phyloP scores from a whole-genome alignment of 23 tunicate species.

The Clavelina lepadiformis region DNA sequence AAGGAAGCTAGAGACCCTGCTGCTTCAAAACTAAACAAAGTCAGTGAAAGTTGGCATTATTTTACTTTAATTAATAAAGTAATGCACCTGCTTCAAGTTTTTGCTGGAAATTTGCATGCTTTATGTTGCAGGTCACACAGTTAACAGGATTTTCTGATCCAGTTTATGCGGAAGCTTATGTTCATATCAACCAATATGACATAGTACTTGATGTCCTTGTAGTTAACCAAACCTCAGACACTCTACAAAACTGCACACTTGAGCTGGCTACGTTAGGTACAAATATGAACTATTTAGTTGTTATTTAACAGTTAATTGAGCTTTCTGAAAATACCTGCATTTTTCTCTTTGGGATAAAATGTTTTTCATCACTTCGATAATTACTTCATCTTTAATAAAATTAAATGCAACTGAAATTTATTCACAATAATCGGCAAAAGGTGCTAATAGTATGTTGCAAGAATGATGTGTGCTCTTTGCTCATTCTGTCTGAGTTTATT shows the following conservation, averaged over 20 bases:
- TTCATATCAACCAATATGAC: conserved; percentile 95
- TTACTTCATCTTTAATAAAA: no score
- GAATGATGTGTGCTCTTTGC: no score
- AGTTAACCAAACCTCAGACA: conserved; percentile 95
- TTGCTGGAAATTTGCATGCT: no score
- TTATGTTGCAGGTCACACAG: conserved; percentile 64
- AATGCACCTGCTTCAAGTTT: no score
- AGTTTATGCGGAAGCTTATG: conserved; percentile 95
- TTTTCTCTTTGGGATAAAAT: no score
- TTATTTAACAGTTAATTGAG: no score
- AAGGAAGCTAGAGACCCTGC: conserved; percentile 82
- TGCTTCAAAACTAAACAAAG: conserved; percentile 84
- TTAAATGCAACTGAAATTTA: no score
- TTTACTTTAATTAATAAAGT: not conserved
- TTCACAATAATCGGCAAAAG: no score
- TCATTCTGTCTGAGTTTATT: no score
- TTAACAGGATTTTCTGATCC: conserved; percentile 97
- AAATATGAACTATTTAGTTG: no score
- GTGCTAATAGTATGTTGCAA: not conserved
- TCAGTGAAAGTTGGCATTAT: conserved; percentile 5
- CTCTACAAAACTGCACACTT: conserved; percentile 90
- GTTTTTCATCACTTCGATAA: no score
- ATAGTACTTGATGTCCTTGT: conserved; percentile 92
- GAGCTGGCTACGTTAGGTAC: conserved; percentile 92
- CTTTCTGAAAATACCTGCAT: no score